A percentile compares a stretch with the other conserved stretches of the same genome.
phyloP scores from a whole-genome alignment of 2,888 invertebrate species.

The Eristalis pertinax region DNA sequence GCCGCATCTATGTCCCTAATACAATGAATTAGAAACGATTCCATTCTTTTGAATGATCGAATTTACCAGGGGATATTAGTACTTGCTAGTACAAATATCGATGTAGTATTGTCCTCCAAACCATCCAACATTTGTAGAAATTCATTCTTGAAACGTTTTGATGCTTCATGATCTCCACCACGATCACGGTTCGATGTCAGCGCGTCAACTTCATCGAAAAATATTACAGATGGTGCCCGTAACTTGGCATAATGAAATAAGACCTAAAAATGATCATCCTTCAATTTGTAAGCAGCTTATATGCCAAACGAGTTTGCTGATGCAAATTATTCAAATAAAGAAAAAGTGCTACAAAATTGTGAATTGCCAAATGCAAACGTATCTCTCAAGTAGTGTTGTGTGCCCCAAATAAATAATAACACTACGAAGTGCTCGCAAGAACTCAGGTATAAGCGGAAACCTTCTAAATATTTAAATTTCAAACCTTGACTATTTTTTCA shows the following conservation, averaged over 20 bases:
- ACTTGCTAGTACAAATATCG: slow-evolving; percentile 89
- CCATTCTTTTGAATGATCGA: neutral
- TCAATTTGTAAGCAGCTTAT: neutral
- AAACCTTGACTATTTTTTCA: slow-evolving; percentile 93
- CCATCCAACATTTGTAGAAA: slow-evolving; percentile 94
- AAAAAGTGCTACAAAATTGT: no score
- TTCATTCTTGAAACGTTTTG: slow-evolving; percentile 93
- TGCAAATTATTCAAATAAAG: neutral
- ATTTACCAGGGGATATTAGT: slow-evolving; percentile 94
- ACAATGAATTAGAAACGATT: slow-evolving; percentile 23
- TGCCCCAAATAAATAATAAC: no score
- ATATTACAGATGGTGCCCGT: slow-evolving; percentile 94
- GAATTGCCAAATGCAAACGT: no score
- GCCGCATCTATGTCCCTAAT: slow-evolving; percentile 93
- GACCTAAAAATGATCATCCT: slow-evolving; percentile 82
- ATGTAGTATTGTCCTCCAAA: slow-evolving; percentile 83
- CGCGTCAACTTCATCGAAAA: slow-evolving; percentile 96
- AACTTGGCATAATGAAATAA: slow-evolving; percentile 93
- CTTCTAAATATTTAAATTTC: slow-evolving; percentile 9
- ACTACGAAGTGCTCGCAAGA: no score
- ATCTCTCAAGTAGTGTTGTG: no score
- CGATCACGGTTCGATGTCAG: slow-evolving; percentile 86
- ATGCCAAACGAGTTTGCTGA: neutral
- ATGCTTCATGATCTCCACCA: slow-evolving; percentile 91
- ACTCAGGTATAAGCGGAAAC: no score